A percentile compares a stretch with the other conserved stretches of the same genome.
Conservation (phyloP, 2,797 vertebrate species). For the Lepidocolaptes lacrymiger region DNA sequence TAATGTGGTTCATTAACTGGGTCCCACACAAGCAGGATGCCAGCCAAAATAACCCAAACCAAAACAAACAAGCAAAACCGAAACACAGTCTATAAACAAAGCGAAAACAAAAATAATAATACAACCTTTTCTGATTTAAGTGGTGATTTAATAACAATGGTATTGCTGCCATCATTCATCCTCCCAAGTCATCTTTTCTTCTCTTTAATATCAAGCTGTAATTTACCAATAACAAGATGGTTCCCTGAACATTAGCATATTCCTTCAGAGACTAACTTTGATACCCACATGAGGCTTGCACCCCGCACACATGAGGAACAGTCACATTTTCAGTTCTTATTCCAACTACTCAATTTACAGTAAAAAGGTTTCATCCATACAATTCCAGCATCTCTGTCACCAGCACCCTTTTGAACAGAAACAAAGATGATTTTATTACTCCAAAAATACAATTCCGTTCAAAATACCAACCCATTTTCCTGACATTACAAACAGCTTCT, state of each 20-base stretch:
- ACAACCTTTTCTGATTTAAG: neutral
- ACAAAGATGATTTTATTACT: conserved; percentile 26
- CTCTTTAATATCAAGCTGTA: neutral
- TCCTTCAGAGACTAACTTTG: neutral
- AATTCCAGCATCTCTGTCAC: neutral
- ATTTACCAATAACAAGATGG: neutral
- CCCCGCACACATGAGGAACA: neutral
- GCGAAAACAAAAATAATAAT: neutral
- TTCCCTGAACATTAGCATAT: neutral
- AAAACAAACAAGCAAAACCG: neutral
- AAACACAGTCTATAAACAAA: neutral
- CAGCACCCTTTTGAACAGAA: conserved; percentile 3
- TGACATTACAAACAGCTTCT: conserved; percentile 16
- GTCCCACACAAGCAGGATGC: neutral
- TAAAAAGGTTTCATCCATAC: neutral
- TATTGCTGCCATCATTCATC: neutral
- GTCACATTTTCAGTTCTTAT: neutral
- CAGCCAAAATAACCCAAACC: neutral
- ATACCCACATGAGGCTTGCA: neutral
- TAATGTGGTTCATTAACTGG: neutral
- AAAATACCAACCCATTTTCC: conserved; percentile 33
- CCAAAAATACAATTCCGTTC: conserved; percentile 13
- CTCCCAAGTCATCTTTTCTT: neutral
- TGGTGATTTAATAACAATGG: neutral
- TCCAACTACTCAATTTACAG: neutral